A percentile compares a stretch with the other conserved stretches of the same genome.
phyloP scores from a whole-genome alignment of 2,888 invertebrate species.

The Ophraella communa region DNA sequence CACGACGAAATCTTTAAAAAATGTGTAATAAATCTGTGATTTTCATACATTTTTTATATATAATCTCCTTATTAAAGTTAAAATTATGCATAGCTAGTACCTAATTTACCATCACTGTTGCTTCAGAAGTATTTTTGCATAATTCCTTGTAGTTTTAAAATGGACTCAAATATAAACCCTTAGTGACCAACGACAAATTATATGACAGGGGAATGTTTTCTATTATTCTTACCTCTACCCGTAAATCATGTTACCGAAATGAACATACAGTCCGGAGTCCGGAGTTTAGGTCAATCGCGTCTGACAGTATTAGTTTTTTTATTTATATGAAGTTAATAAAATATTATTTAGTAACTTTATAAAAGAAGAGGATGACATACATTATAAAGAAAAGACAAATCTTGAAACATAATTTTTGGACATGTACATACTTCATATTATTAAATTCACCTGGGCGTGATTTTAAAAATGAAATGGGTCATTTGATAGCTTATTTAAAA shows the following conservation, averaged over 20 bases:
- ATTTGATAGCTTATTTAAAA: too few relatives aligned
- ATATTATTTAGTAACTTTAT: too few relatives aligned
- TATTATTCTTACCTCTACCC: slow-evolving; percentile 22
- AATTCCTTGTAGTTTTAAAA: slow-evolving; percentile 11
- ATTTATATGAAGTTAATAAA: too few relatives aligned
- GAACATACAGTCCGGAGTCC: too few relatives aligned
- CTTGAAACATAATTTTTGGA: too few relatives aligned
- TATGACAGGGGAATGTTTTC: slow-evolving; percentile 25
- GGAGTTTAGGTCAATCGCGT: slow-evolving; percentile 15
- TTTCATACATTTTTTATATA: neutral
- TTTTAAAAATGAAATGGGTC: too few relatives aligned
- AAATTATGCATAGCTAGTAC: neutral
- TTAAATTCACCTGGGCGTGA: too few relatives aligned
- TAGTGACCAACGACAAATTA: slow-evolving; percentile 33
- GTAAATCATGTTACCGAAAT: slow-evolving; percentile 29
- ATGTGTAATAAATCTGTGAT: neutral
- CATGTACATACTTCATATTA: too few relatives aligned
- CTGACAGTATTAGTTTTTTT: slow-evolving; percentile 29
- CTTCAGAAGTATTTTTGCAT: slow-evolving; percentile 15
- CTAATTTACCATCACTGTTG: slow-evolving; percentile 13
- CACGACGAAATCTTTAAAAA: too few relatives aligned
- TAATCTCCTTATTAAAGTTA: neutral
- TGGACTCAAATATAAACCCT: slow-evolving; percentile 25
- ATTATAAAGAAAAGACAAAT: too few relatives aligned
- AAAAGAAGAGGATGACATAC: too few relatives aligned